Evolutionary conservation across 2,888 invertebrate genomes (phyloP).

Genomic region (Xestia c-nigrum): DNA sequence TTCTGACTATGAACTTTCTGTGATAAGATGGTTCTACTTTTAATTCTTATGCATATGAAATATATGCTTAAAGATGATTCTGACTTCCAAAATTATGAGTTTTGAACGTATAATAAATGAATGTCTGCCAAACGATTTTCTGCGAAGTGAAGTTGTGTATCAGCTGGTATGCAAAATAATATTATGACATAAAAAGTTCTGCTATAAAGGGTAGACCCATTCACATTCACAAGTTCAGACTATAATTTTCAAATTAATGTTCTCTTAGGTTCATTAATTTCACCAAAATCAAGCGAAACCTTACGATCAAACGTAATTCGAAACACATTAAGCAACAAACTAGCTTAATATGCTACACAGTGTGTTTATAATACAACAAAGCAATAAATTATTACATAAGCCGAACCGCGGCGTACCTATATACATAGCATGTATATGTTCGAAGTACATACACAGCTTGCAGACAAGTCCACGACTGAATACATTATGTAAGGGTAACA

Average conservation of each 20-base stretch:
- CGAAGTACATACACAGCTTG: slow-evolving; percentile 58
- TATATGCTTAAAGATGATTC: too few relatives aligned
- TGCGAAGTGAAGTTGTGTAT: too few relatives aligned
- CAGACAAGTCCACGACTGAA: slow-evolving; percentile 81
- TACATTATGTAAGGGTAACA: slow-evolving; percentile 87
- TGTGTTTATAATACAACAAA: slow-evolving; percentile 55
- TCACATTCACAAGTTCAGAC: not conserved
- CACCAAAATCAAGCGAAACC: slow-evolving; percentile 12
- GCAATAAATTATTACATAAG: slow-evolving; percentile 73
- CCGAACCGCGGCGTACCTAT: slow-evolving; percentile 38
- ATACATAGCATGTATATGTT: slow-evolving; percentile 38
- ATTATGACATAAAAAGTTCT: too few relatives aligned
- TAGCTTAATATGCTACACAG: slow-evolving; percentile 50
- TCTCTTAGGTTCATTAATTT: slow-evolving; percentile 15
- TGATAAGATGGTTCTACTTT: too few relatives aligned
- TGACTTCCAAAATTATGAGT: too few relatives aligned
- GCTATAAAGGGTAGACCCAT: too few relatives aligned
- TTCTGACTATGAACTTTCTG: too few relatives aligned
- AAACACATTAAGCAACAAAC: slow-evolving; percentile 46
- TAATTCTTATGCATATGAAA: too few relatives aligned
- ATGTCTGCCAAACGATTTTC: too few relatives aligned
- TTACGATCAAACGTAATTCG: slow-evolving; percentile 23
- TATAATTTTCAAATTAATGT: slow-evolving; percentile 1
- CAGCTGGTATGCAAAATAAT: too few relatives aligned
- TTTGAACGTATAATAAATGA: too few relatives aligned